Conservation (phyloP, 1,140 invertebrate genomes). For the Drosophila repleta region DNA sequence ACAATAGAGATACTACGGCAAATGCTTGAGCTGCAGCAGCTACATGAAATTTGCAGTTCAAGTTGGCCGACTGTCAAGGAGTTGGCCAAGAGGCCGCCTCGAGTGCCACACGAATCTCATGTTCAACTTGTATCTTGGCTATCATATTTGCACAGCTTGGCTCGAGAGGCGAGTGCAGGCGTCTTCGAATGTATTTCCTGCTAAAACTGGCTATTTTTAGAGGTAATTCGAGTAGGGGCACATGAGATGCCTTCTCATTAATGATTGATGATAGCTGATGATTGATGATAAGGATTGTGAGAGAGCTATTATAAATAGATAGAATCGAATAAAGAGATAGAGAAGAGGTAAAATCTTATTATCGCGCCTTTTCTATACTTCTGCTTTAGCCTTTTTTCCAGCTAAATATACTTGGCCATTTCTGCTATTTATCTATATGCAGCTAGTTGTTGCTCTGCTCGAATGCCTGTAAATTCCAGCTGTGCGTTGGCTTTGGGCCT, state of each 20-base stretch:
- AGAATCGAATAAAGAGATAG: too few relatives aligned
- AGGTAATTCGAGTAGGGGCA: neutral
- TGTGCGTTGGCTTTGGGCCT: neutral
- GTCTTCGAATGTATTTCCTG: neutral
- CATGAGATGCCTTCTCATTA: neutral
- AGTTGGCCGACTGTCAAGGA: slow-evolving; percentile 15
- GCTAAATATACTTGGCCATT: too few relatives aligned
- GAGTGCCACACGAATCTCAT: slow-evolving; percentile 57
- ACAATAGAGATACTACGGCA: neutral
- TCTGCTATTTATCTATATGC: too few relatives aligned
- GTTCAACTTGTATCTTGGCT: slow-evolving; percentile 43
- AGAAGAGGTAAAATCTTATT: too few relatives aligned
- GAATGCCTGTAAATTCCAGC: too few relatives aligned
- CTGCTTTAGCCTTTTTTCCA: too few relatives aligned
- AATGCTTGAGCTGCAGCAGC: slow-evolving; percentile 35
- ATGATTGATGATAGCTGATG: neutral
- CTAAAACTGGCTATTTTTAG: neutral
- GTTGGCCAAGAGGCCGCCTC: neutral
- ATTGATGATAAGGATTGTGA: too few relatives aligned
- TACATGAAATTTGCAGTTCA: slow-evolving; percentile 2
- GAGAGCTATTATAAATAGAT: too few relatives aligned
- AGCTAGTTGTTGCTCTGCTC: too few relatives aligned
- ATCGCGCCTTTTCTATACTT: too few relatives aligned
- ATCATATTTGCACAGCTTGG: slow-evolving; percentile 67
- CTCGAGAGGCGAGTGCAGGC: neutral